These are phyloP conservation scores for Oreochromis grahami DNA, from an alignment of 2,797 vertebrate species.

Conservation along the genomic window DNA sequence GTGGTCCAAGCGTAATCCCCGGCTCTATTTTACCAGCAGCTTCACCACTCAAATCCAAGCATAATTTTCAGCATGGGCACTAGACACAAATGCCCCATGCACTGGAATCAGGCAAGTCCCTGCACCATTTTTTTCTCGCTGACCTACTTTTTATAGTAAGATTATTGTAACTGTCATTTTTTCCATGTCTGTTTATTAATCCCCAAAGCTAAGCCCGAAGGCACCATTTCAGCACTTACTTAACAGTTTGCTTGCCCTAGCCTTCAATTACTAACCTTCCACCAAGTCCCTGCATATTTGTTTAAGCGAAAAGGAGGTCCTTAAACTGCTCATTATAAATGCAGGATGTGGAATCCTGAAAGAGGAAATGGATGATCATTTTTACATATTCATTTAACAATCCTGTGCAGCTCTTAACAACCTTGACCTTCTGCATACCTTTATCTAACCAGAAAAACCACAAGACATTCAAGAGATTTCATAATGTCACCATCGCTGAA, in stretches of 20 bases:
- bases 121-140: conserved; percentile 48
- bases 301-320: not conserved
- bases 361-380: not conserved
- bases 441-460: conserved; percentile 26
- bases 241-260: conserved; percentile 61
- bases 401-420: conserved; percentile 34
- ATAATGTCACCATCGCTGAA: conserved; percentile 38
- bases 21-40: conserved; percentile 74
- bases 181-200: conserved; percentile 81
- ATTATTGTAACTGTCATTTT: conserved; percentile 81
- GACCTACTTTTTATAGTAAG: conserved; percentile 80
- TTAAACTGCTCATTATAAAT: conserved; percentile 34
- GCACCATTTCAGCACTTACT: conserved; percentile 72
- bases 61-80: conserved; percentile 67
- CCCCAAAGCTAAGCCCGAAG: conserved; percentile 72
- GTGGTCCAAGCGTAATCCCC: conserved; percentile 72
- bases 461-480: conserved; percentile 35
- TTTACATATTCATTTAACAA: conserved; percentile 51
- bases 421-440: conserved; percentile 58
- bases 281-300: conserved; percentile 30
- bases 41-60: conserved; percentile 72
- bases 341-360: conserved; percentile 3
- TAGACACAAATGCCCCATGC: conserved; percentile 71
- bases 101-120: conserved; percentile 68
- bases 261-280: conserved; percentile 64